phyloP scores from a whole-genome alignment of 2,113 vertebrate genomes.

The Glaucomys volans region DNA sequence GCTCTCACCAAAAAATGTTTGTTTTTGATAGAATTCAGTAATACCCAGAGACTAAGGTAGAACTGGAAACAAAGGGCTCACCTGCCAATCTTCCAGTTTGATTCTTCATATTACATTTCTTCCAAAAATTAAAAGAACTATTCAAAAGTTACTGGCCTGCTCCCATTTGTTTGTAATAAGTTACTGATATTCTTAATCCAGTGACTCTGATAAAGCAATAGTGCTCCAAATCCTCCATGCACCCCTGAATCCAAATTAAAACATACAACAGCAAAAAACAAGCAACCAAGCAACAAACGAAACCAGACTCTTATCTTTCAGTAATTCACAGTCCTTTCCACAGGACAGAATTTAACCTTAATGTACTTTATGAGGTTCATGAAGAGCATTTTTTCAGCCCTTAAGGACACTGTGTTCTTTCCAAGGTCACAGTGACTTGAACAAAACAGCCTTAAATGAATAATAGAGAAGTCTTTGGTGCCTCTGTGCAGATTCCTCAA shows the following conservation, averaged over 20 bases:
- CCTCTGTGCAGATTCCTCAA: conserved; percentile 75
- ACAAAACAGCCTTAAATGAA: conserved; percentile 76
- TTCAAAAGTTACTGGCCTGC: background rate
- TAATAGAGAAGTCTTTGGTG: conserved; percentile 78
- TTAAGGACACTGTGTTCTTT: conserved; percentile 83
- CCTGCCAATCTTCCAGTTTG: background rate
- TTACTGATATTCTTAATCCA: background rate
- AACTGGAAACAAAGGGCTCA: background rate
- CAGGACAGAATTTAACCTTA: conserved; percentile 59
- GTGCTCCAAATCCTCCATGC: background rate
- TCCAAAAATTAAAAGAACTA: background rate
- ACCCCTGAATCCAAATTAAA: background rate
- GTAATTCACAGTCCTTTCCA: conserved; percentile 65
- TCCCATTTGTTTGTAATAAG: background rate
- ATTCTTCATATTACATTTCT: background rate
- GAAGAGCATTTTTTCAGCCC: conserved; percentile 69
- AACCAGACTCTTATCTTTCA: background rate
- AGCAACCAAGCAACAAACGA: background rate
- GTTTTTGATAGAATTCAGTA: background rate
- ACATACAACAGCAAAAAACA: background rate
- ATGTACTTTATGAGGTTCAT: conserved; percentile 75
- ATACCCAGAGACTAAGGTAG: background rate
- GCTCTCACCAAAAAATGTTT: background rate
- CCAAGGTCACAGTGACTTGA: conserved; percentile 87
- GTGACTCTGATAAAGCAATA: background rate